These are phyloP conservation scores for Habropoda laboriosa DNA, from an alignment of 1,140 invertebrate genomes.

Conservation along the genomic window DNA sequence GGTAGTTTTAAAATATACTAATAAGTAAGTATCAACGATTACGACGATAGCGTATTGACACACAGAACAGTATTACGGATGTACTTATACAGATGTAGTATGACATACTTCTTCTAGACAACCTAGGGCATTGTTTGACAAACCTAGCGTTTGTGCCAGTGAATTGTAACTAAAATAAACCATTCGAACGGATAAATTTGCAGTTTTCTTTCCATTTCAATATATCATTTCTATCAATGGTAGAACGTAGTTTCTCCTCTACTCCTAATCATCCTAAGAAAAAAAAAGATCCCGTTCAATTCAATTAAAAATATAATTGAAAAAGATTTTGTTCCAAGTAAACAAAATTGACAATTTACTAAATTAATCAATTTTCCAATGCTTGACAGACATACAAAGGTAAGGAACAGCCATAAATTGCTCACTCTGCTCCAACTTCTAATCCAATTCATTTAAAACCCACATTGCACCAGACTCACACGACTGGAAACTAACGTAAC, in stretches of 20 bases:
- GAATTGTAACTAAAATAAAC: slow-evolving; percentile 71
- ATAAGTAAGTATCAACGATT: not conserved
- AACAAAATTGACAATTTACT: too few species aligned
- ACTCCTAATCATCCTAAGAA: not conserved
- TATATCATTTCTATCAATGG: too few species aligned
- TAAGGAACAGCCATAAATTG: slow-evolving; percentile 3
- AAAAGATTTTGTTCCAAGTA: too few species aligned
- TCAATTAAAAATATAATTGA: too few species aligned
- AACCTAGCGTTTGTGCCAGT: slow-evolving; percentile 59
- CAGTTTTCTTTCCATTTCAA: slow-evolving; percentile 1
- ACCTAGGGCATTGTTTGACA: slow-evolving; percentile 70
- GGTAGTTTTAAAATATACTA: slow-evolving; percentile 21
- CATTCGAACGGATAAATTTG: slow-evolving; percentile 53
- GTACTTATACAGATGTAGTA: not conserved
- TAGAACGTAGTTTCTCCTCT: not conserved
- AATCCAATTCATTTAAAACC: not conserved
- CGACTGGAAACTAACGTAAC: not conserved
- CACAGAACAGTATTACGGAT: slow-evolving; percentile 36
- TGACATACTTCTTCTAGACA: slow-evolving; percentile 14
- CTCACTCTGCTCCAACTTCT: not conserved
- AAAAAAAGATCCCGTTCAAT: too few species aligned
- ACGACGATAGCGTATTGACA: not conserved
- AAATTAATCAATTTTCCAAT: too few species aligned
- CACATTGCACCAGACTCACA: too few species aligned
- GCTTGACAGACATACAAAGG: slow-evolving; percentile 9